phyloP scores from a whole-genome alignment of 2,113 vertebrate species.

The Pseudopipra pipra region DNA sequence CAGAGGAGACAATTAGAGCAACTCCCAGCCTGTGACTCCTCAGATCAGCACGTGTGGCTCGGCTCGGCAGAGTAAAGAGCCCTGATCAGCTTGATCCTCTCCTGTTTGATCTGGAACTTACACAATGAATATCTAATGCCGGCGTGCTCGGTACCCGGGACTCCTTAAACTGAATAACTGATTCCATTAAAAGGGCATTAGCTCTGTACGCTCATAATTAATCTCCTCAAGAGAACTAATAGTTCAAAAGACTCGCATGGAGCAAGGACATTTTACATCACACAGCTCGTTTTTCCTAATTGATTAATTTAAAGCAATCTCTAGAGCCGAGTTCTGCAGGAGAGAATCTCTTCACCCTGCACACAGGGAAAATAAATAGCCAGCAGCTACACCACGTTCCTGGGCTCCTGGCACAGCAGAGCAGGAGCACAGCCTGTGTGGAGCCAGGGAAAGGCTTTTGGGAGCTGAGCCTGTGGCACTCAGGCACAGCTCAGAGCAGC shows the following conservation, averaged over 20 bases:
- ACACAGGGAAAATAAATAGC: background rate
- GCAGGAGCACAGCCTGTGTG: background rate
- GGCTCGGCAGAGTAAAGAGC: background rate
- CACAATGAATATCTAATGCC: constrained; percentile 57
- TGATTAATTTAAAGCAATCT: constrained; percentile 69
- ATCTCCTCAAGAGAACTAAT: constrained; percentile 73
- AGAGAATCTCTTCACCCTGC: background rate
- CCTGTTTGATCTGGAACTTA: constrained; percentile 57
- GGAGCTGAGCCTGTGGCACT: background rate
- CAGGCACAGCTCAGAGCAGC: constrained; percentile 26
- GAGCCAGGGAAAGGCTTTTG: background rate
- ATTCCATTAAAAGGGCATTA: constrained; percentile 78
- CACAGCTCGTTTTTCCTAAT: constrained; percentile 73
- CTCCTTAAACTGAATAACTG: constrained; percentile 71
- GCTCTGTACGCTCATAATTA: constrained; percentile 66
- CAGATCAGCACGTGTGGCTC: background rate
- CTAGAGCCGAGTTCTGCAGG: background rate
- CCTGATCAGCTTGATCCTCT: constrained; percentile 19
- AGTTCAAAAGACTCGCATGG: constrained; percentile 63
- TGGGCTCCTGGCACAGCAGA: rapidly evolving
- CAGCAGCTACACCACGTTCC: rapidly evolving
- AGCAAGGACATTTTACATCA: constrained; percentile 68
- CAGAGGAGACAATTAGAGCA: constrained; percentile 39
- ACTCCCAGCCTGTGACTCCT: background rate
- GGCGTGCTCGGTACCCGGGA: background rate